A percentile compares a stretch with the other conserved stretches of the same genome.
Conservation (phyloP, 2,888 invertebrate species). For the Caenorhabditis doughertyi region DNA sequence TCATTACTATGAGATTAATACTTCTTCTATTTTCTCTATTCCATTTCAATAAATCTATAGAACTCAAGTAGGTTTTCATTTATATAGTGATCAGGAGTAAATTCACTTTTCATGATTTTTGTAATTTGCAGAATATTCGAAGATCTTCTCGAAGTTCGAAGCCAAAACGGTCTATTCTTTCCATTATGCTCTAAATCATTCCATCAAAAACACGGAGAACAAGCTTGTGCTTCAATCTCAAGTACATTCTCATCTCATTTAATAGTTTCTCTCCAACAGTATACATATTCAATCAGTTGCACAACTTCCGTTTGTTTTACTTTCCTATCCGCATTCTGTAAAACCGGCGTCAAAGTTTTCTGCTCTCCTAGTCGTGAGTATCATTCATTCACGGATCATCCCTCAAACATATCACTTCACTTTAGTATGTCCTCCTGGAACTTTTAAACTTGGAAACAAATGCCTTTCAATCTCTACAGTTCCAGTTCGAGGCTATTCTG, state of each 20-base stretch:
- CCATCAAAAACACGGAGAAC: constrained; percentile 57
- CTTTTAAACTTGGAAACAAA: constrained; percentile 51
- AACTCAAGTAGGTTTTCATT: constrained; percentile 43
- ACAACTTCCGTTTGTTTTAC: constrained; percentile 51
- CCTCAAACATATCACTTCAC: neutral
- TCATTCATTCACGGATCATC: too few species aligned
- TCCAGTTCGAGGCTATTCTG: constrained; percentile 46
- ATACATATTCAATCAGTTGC: constrained; percentile 60
- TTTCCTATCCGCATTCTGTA: constrained; percentile 62
- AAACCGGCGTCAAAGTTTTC: constrained; percentile 51
- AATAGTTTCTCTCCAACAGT: constrained; percentile 35
- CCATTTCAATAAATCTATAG: neutral
- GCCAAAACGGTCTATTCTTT: constrained; percentile 48
- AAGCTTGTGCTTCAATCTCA: constrained; percentile 43
- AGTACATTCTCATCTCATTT: constrained; percentile 41
- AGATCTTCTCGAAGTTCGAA: constrained; percentile 55
- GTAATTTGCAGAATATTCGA: constrained; percentile 59
- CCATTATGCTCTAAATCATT: constrained; percentile 62
- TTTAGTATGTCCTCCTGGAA: constrained; percentile 58
- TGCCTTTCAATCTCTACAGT: constrained; percentile 51
- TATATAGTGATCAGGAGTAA: too few species aligned
- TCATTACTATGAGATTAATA: constrained; percentile 34
- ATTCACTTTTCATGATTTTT: too few species aligned
- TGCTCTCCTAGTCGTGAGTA: constrained; percentile 53
- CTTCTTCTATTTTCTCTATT: constrained; percentile 15